These are phyloP conservation scores for Acronicta psi DNA, from an alignment of 2,888 invertebrate genomes.

Conservation along the genomic window DNA sequence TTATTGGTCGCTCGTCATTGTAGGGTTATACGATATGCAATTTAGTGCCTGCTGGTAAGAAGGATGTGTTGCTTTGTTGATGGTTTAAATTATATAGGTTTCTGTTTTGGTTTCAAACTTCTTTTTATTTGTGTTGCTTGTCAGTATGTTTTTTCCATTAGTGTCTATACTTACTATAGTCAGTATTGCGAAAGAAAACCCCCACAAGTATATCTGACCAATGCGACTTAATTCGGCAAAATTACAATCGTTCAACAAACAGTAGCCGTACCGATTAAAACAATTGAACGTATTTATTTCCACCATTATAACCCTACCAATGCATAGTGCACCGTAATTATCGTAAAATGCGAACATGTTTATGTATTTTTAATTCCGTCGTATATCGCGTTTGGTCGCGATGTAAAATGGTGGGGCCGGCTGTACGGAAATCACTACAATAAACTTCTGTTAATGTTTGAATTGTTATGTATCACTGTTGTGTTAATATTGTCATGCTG, in stretches of 20 bases:
- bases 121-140: too few relatives aligned
- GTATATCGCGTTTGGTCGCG: slow-evolving; percentile 71
- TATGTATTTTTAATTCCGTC: slow-evolving; percentile 88
- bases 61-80: slow-evolving; percentile 31
- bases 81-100: too few relatives aligned
- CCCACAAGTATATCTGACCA: slow-evolving; percentile 24
- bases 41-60: slow-evolving; percentile 31
- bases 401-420: slow-evolving; percentile 73
- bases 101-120: too few relatives aligned
- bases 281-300: slow-evolving; percentile 70
- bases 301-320: slow-evolving; percentile 80
- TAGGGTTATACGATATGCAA: slow-evolving; percentile 43
- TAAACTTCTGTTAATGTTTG: slow-evolving; percentile 80
- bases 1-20: slow-evolving; percentile 55
- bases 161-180: background rate
- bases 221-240: slow-evolving; percentile 38
- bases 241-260: slow-evolving; percentile 54
- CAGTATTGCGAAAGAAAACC: slow-evolving; percentile 8
- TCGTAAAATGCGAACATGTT: slow-evolving; percentile 86
- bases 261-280: slow-evolving; percentile 59
- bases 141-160: too few relatives aligned
- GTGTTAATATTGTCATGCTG: slow-evolving; percentile 53
- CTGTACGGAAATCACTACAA: slow-evolving; percentile 79
- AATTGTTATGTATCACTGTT: slow-evolving; percentile 60
- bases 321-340: slow-evolving; percentile 82